Conservation (phyloP, 2,888 invertebrate genomes). For the Phortica magna region DNA sequence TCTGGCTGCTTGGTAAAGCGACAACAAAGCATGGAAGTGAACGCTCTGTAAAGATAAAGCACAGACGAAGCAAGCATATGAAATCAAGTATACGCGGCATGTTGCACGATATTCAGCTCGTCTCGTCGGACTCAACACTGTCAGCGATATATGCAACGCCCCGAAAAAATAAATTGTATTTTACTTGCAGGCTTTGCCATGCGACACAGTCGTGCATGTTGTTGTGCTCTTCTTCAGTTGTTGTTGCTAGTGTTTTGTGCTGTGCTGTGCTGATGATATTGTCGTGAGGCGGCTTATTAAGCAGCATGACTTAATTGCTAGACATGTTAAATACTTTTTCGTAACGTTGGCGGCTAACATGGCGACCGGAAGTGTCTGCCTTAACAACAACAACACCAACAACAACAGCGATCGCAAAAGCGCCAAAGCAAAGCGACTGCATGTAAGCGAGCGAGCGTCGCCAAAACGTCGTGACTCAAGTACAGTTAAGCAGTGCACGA, state of each 20-base stretch:
- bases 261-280: neutral
- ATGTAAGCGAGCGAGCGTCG: neutral
- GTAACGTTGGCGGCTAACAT: constrained; percentile 2
- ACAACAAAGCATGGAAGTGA: neutral
- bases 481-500: neutral
- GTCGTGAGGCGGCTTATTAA: constrained; percentile 14
- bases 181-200: neutral
- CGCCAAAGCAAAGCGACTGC: constrained; percentile 12
- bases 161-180: constrained; percentile 17
- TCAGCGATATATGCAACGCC: neutral
- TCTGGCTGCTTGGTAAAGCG: neutral
- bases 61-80: neutral
- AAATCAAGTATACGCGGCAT: constrained; percentile 9
- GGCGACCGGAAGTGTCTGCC: constrained; percentile 17
- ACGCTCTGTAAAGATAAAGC: too few relatives aligned
- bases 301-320: constrained; percentile 34
- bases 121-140: neutral
- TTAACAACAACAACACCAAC: neutral
- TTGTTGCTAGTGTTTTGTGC: neutral
- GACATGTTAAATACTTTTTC: constrained; percentile 31
- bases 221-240: neutral
- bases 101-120: neutral
- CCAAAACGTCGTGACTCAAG: neutral
- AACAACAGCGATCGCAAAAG: neutral
- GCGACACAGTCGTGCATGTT: neutral